A percentile compares a stretch with the other conserved stretches of the same genome.
Evolutionary conservation across 2,888 invertebrate species (phyloP).

Genomic region (Phyto melanocephala): DNA sequence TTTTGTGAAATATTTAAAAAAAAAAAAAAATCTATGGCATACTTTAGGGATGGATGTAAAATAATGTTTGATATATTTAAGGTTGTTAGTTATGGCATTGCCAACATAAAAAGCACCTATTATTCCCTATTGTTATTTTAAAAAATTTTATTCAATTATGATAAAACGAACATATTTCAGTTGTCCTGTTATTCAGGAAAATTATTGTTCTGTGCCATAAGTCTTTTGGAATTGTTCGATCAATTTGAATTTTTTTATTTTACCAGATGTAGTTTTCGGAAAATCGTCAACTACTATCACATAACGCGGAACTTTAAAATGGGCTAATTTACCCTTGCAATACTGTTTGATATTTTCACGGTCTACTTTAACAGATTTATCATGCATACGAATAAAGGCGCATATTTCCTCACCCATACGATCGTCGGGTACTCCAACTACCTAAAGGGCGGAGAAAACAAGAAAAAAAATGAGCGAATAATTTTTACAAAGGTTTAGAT

Average conservation of each 20-base stretch:
- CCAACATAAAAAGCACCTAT: no score
- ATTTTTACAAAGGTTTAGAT: no score
- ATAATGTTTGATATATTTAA: no score
- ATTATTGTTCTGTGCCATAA: neutral
- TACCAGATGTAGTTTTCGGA: conserved; percentile 89
- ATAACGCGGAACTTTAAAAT: conserved; percentile 88
- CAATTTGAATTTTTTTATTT: conserved; percentile 86
- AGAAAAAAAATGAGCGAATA: neutral
- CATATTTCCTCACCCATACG: conserved; percentile 87
- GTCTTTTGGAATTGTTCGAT: conserved; percentile 72
- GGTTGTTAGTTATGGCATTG: no score
- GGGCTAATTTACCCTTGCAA: conserved; percentile 85
- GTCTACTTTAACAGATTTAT: conserved; percentile 77
- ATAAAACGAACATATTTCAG: no score
- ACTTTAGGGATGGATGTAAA: no score
- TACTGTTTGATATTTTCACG: conserved; percentile 82
- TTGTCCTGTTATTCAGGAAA: no score
- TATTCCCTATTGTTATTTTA: no score
- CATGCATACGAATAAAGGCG: conserved; percentile 82
- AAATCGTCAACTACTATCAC: conserved; percentile 83
- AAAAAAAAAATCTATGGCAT: no score
- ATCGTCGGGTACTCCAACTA: conserved; percentile 85
- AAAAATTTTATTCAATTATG: no score
- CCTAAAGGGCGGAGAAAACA: conserved; percentile 76
- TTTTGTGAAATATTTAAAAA: no score